Evolutionary conservation across 2,113 vertebrate genomes (phyloP).

Genomic region (Acrocephalus kingi): DNA sequence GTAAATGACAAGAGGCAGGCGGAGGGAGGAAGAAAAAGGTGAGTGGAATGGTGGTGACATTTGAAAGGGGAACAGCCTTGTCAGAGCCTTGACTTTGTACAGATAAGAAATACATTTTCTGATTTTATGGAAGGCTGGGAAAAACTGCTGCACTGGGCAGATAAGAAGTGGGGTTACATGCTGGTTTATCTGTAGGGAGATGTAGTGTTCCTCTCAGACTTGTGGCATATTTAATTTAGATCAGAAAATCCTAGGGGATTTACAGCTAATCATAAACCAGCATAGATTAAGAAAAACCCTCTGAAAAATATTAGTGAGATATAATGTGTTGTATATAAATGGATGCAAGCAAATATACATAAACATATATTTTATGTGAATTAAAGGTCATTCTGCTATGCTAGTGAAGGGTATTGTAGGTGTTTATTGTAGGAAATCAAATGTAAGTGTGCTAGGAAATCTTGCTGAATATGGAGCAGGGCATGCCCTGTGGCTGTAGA

Average conservation of each 20-base stretch:
- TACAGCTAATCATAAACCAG: slow-evolving; percentile 50
- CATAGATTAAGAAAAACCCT: slow-evolving; percentile 22
- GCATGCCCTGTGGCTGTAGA: neutral
- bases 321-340: neutral
- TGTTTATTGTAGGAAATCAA: neutral
- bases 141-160: slow-evolving; percentile 50
- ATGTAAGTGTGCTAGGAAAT: neutral
- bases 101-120: slow-evolving; percentile 62
- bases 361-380: neutral
- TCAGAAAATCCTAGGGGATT: slow-evolving; percentile 48
- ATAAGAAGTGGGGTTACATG: slow-evolving; percentile 57
- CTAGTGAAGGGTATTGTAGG: neutral
- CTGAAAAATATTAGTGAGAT: slow-evolving; percentile 23
- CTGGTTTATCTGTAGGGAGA: slow-evolving; percentile 51
- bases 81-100: slow-evolving; percentile 44
- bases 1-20: neutral
- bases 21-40: neutral
- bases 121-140: slow-evolving; percentile 4
- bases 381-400: neutral
- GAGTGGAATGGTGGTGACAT: slow-evolving; percentile 36
- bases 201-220: slow-evolving; percentile 31
- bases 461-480: neutral
- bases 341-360: neutral
- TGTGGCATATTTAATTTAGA: slow-evolving; percentile 51
- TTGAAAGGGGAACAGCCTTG: slow-evolving; percentile 48